Evolutionary conservation across 2,113 vertebrate genomes (phyloP).

Genomic region (Engraulis encrasicolus): DNA sequence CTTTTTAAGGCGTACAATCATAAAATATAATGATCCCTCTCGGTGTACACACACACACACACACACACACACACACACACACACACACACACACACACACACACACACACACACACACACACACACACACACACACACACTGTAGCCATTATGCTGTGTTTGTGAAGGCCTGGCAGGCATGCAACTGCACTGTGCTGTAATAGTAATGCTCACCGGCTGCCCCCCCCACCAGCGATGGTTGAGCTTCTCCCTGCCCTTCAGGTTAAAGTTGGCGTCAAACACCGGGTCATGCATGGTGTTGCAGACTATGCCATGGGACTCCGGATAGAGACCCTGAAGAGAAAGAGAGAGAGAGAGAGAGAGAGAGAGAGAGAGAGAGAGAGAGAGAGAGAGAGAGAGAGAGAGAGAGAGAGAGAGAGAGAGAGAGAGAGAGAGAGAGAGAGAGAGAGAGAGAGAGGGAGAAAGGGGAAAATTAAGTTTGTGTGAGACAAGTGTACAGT

Average conservation of each 20-base stretch:
- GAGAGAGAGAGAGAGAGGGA: too few relatives aligned
- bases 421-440: too few relatives aligned
- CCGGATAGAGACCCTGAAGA: slow-evolving; percentile 93
- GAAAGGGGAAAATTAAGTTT: too few relatives aligned
- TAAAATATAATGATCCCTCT: neutral
- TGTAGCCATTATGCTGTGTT: neutral
- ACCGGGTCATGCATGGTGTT: slow-evolving; percentile 97
- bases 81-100: neutral
- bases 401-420: too few relatives aligned
- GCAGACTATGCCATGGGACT: slow-evolving; percentile 97
- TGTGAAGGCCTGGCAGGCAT: neutral
- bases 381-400: too few relatives aligned
- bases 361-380: neutral
- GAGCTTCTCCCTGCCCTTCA: slow-evolving; percentile 93
- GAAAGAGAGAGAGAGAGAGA: neutral
- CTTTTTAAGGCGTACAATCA: too few relatives aligned
- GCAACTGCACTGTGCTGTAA: neutral
- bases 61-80: neutral
- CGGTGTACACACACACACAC: neutral
- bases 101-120: neutral
- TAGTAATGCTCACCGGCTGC: slow-evolving; percentile 85
- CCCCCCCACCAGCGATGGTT: slow-evolving; percentile 99
- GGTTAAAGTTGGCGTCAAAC: slow-evolving; percentile 92
- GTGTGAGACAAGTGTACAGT: too few relatives aligned
- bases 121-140: neutral